phyloP scores from a whole-genome alignment of 2,113 vertebrate species.

The Lethenteron camtschaticum region DNA sequence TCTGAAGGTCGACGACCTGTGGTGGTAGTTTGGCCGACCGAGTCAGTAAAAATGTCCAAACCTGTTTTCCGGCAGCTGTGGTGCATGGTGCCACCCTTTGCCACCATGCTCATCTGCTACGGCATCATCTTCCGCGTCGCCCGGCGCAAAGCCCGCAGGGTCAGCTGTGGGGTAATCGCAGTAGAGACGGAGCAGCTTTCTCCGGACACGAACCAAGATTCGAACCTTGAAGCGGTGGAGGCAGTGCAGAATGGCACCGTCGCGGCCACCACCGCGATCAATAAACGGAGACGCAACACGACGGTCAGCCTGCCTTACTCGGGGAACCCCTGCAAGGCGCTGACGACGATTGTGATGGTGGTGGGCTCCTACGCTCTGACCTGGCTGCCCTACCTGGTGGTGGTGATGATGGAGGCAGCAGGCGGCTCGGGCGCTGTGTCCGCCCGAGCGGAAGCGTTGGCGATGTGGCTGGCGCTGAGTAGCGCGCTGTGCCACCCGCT shows the following conservation, averaged over 20 bases:
- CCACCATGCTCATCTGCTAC: conserved; percentile 67
- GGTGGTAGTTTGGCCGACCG: too few relatives aligned
- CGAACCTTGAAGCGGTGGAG: background rate
- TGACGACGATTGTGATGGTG: conserved; percentile 79
- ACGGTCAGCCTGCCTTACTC: conserved; percentile 38
- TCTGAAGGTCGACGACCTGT: too few relatives aligned
- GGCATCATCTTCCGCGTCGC: conserved; percentile 87
- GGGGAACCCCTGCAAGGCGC: conserved; percentile 87
- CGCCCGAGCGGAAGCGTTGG: conserved; percentile 57
- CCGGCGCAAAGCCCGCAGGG: conserved; percentile 77
- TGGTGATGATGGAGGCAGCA: conserved; percentile 64
- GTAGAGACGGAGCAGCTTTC: background rate
- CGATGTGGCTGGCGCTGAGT: conserved; percentile 73
- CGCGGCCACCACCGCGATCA: background rate
- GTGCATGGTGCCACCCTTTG: conserved; percentile 55
- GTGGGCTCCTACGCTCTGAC: conserved; percentile 67
- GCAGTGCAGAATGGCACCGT: background rate
- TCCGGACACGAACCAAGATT: too few relatives aligned
- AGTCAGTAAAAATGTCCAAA: too few relatives aligned
- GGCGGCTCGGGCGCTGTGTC: conserved; percentile 63
- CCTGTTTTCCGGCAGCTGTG: conserved; percentile 19
- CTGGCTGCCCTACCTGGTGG: conserved; percentile 76
- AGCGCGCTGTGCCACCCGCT: conserved; percentile 77
- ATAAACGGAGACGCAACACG: background rate
- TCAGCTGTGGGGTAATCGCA: conserved; percentile 46